A percentile compares a stretch with the other conserved stretches of the same genome.
phyloP scores from a whole-genome alignment of 2,888 invertebrate genomes.

The Hirudinaria manillensis region DNA sequence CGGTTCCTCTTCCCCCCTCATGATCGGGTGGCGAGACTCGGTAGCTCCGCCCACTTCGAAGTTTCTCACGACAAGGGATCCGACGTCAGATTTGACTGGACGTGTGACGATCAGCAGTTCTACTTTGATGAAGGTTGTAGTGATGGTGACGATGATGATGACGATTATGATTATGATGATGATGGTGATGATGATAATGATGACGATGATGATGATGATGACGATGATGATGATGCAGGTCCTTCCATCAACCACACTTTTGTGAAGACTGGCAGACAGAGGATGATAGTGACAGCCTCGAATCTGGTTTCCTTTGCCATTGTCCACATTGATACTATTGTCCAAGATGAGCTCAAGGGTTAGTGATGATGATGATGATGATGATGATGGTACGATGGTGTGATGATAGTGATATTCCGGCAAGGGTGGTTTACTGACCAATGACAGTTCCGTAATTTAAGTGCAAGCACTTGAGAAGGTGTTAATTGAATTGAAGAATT shows the following conservation, averaged over 20 bases:
- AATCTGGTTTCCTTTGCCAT: background rate
- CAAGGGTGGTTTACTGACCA: too few relatives aligned
- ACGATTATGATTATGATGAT: too few relatives aligned
- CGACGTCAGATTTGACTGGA: background rate
- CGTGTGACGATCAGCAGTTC: slow-evolving; percentile 2
- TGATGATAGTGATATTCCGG: background rate
- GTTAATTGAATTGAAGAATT: too few relatives aligned
- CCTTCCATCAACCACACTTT: slow-evolving; percentile 1
- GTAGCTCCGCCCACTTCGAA: background rate
- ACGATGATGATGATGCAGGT: background rate
- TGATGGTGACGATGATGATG: too few relatives aligned
- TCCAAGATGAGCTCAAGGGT: background rate
- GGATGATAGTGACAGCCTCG: background rate
- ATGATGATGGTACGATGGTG: background rate
- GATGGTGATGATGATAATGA: too few relatives aligned
- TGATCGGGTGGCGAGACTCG: background rate
- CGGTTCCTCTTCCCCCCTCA: background rate
- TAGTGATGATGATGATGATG: background rate
- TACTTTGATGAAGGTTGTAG: too few relatives aligned
- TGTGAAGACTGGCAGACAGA: background rate
- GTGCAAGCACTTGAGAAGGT: too few relatives aligned
- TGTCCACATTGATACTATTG: background rate
- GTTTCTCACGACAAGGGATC: background rate
- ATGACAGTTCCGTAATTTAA: too few relatives aligned
- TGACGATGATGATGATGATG: too few relatives aligned